Evolutionary conservation across 2,797 vertebrate species (phyloP).

Genomic region (Chelon auratus): DNA sequence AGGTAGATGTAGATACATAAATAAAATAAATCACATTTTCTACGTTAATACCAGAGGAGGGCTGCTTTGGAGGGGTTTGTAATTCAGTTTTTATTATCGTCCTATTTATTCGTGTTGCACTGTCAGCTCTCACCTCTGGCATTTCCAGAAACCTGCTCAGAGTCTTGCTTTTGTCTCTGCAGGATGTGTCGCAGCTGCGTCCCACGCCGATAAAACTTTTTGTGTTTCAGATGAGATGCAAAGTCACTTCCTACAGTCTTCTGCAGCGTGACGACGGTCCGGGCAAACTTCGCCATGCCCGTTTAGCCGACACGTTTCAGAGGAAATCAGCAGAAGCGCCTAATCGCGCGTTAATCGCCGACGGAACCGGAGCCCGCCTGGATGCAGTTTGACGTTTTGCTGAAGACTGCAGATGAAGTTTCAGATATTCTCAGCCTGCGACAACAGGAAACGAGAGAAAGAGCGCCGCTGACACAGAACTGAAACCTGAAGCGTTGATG

Average conservation of each 20-base stretch:
- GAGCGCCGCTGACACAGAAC: conserved; percentile 31
- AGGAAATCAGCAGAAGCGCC: neutral
- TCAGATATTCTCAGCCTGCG: conserved; percentile 5
- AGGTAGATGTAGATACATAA: no score
- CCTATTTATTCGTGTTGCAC: rapidly evolving
- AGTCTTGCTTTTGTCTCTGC: conserved; percentile 24
- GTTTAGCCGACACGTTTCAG: neutral
- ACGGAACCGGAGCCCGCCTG: neutral
- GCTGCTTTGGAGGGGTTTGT: neutral
- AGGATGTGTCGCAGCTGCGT: conserved; percentile 68
- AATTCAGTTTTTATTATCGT: neutral
- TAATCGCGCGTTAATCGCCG: neutral
- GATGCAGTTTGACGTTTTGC: neutral
- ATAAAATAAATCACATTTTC: neutral
- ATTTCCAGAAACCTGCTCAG: conserved; percentile 24
- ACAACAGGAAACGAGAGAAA: conserved; percentile 70
- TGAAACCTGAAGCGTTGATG: conserved; percentile 54
- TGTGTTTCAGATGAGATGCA: conserved; percentile 51
- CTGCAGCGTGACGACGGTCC: neutral
- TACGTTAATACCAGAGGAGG: neutral
- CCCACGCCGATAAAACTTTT: conserved; percentile 47
- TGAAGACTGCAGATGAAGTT: conserved; percentile 18
- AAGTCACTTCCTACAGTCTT: conserved; percentile 67
- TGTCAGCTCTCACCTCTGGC: conserved; percentile 19
- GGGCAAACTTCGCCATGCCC: neutral